Conservation (phyloP, 30 jellyfish, hydroid and myxozoan species). For the Cassiopea andromeda region DNA sequence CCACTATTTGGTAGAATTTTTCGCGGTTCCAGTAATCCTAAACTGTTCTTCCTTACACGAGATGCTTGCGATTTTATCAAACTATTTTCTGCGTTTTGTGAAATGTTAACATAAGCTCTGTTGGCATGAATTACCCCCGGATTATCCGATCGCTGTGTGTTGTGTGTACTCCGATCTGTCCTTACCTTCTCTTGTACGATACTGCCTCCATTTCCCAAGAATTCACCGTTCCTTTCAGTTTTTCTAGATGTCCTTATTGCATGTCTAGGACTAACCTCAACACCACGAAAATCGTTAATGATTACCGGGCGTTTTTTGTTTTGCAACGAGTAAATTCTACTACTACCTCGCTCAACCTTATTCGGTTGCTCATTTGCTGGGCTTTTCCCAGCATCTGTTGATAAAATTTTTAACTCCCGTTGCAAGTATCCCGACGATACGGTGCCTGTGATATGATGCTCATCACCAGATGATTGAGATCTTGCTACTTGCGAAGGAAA, state of each 20-base stretch:
- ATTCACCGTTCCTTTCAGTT: slow-evolving; percentile 27
- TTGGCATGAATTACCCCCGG: slow-evolving; percentile 57
- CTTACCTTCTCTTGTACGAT: slow-evolving; percentile 25
- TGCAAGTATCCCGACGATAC: slow-evolving; percentile 17
- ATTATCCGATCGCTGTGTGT: slow-evolving; percentile 32
- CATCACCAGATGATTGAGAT: slow-evolving; percentile 41
- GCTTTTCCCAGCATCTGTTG: slow-evolving; percentile 69
- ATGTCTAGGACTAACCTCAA: not conserved
- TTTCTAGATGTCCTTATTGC: slow-evolving; percentile 24
- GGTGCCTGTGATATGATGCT: slow-evolving; percentile 6
- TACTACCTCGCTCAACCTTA: slow-evolving; percentile 11
- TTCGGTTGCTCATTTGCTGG: slow-evolving; percentile 36
- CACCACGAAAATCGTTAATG: slow-evolving; percentile 15
- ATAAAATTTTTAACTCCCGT: slow-evolving; percentile 6
- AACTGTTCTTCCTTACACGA: slow-evolving; percentile 46
- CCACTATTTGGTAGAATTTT: slow-evolving; percentile 25
- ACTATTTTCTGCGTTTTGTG: slow-evolving; percentile 35
- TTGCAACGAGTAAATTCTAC: slow-evolving; percentile 32
- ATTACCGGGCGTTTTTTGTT: slow-evolving; percentile 15
- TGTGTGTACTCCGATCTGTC: slow-evolving; percentile 53
- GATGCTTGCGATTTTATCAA: slow-evolving; percentile 35
- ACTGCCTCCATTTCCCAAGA: slow-evolving; percentile 17
- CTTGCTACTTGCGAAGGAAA: slow-evolving; percentile 47
- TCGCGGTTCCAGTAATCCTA: slow-evolving; percentile 47
- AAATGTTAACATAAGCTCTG: slow-evolving; percentile 27